These are phyloP conservation scores for Psilopogon haemacephalus DNA, from an alignment of 2,113 vertebrate species.

Conservation along the genomic window DNA sequence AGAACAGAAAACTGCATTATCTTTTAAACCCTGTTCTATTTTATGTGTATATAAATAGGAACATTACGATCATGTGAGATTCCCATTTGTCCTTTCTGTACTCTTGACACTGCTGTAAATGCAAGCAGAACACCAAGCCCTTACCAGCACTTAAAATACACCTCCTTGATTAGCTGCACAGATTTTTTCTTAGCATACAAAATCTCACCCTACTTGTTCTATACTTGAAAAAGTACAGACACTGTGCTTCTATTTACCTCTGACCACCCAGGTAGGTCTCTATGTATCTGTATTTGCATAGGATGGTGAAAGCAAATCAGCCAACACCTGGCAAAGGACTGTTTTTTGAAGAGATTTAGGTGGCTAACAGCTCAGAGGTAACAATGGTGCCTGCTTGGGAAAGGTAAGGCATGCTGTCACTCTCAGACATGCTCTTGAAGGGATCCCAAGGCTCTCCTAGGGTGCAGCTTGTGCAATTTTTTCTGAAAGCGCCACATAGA, in stretches of 20 bases:
- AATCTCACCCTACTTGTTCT: background rate
- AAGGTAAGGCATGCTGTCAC: accelerated
- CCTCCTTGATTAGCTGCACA: background rate
- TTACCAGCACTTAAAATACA: background rate
- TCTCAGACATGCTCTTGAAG: background rate
- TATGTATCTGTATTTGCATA: background rate
- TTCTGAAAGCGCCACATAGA: background rate
- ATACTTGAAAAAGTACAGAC: background rate
- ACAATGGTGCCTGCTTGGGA: background rate
- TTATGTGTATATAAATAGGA: conserved; percentile 57
- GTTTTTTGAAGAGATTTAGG: background rate
- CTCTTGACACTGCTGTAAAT: conserved; percentile 34
- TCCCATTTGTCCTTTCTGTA: conserved; percentile 32
- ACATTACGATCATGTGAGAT: conserved; percentile 16
- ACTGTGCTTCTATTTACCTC: background rate
- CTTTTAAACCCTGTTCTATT: conserved; percentile 59
- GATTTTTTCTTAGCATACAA: background rate
- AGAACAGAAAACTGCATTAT: conserved; percentile 52
- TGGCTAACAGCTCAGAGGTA: background rate
- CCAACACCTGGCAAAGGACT: background rate
- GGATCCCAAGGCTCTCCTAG: background rate
- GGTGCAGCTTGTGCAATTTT: too few species aligned
- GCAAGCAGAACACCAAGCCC: background rate
- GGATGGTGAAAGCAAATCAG: background rate
- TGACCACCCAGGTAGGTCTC: background rate